Conservation (phyloP, 2,888 invertebrate genomes). For the Erebia ligea region DNA sequence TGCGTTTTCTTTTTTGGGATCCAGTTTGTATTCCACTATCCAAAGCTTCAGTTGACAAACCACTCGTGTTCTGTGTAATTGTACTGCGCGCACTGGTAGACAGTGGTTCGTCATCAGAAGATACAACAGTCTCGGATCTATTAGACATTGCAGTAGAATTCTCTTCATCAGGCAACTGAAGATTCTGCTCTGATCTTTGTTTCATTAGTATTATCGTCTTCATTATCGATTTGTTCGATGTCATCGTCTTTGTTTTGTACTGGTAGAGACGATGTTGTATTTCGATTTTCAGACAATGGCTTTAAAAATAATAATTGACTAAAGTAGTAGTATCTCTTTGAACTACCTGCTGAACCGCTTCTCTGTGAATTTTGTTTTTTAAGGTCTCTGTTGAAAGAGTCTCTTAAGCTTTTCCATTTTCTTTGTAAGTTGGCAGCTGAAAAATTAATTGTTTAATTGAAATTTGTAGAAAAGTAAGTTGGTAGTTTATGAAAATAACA, state of each 20-base stretch:
- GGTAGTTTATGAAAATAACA: neutral
- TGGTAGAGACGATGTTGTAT: conserved; percentile 6
- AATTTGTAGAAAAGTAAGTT: conserved; percentile 4
- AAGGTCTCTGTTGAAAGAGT: conserved; percentile 42
- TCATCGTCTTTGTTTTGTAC: conserved; percentile 9
- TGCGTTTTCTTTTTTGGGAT: conserved; percentile 4
- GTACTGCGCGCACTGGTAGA: too few species aligned
- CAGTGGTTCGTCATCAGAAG: too few species aligned
- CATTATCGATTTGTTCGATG: conserved; percentile 8
- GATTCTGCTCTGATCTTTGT: neutral
- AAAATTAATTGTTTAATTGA: conserved; percentile 34
- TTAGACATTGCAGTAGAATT: too few species aligned
- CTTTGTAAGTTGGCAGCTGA: conserved; percentile 36
- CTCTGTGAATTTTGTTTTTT: conserved; percentile 26
- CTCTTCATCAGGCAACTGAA: too few species aligned
- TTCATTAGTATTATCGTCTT: conserved; percentile 6
- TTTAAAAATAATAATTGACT: conserved; percentile 4
- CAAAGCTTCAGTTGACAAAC: neutral
- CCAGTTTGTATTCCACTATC: conserved; percentile 1
- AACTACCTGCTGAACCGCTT: conserved; percentile 17
- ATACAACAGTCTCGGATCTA: too few species aligned
- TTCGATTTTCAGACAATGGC: conserved; percentile 5
- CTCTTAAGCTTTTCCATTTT: conserved; percentile 42
- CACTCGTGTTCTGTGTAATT: too few species aligned
- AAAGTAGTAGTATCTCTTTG: conserved; percentile 15